Evolutionary conservation across 2,113 vertebrate genomes (phyloP), one percentile per base, ranked within the genome.

Genomic region (Pluvialis apricaria): DNA sequence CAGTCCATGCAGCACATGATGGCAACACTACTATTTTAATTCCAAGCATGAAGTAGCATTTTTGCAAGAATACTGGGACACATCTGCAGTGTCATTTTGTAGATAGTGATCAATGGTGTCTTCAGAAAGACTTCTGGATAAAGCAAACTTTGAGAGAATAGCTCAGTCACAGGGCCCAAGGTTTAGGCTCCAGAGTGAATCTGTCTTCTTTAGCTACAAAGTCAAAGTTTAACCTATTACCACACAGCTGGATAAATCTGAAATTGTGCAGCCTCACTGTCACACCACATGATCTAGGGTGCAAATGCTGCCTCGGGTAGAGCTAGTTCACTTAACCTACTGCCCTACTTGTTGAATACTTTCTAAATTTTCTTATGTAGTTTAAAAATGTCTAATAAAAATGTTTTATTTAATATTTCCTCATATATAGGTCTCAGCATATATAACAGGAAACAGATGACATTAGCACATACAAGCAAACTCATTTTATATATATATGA

Each of bases 381-480:
- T 80, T 91, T 88, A 20, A 72, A 96, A 94, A 61, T 68, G 24
- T 52, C 86, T 88, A 94, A 88, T 96, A 92, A 97, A 96, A 92
- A 84, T 45, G 45, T 93, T 91, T 92, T 92, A 84, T 90, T 93
- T 90, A 75, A 90, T 71, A 65, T 82, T 97, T 92, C 64, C 80
- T 81, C 49, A 55, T 57, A 86, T 90, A 75, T 32, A 86, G 72
- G 44, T 93, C 90, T 96, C 86, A 89, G 79, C 47, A 52, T 45
- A 87, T 51, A 87, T 94, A 97, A 94, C 61, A 69, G 77, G 57
- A 96, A 97, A 92, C 95, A 96, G 80, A 76, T 91, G 80, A 95
- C 3, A 17, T 65, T 29, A 88, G 31, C 44, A 88, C 68, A 68
- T 64, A 69, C 49, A 82, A 88, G 68, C n/a, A 75, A 86, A 78